Evolutionary conservation across 2,113 vertebrate species (phyloP), one percentile per base, ranked within the genome.

Genomic region (Thalassoma bifasciatum): DNA sequence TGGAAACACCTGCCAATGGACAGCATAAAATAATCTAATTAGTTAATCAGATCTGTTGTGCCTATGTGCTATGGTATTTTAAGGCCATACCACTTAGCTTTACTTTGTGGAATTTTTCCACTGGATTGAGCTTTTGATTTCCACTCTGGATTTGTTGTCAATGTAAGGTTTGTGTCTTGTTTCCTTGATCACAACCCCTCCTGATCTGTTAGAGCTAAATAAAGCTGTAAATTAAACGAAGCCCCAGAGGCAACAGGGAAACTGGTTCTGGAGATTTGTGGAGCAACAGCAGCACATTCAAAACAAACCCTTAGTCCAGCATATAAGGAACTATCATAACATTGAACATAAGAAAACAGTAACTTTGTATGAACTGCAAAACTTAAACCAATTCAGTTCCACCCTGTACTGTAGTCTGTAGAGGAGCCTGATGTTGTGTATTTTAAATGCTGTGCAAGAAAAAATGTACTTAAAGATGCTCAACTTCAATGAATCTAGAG

Each of bases 231-330:
- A 71, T 75, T 71, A 62, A 64, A 56, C 26, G 37, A 1, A 40
- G 38, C 34, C 66, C 34, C 37, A 60, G 52, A 56, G 65, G 51
- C 22, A 52, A 61, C 46, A 36, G 8, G 21, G 9, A 61, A 77
- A 79, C 52, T 54, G 66, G 38, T 72, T 75, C 50, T 26, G 1
- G n/a, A 47, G 37, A 24, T 73, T 75, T 75, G 11, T 71, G 64
- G 63, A 49, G 19, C 68, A 74, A 46, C 51, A 11, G 5, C 12
- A 58, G 38, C 9, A 22, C 5, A 38, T 3, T 44, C 42, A 44
- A 44, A 44, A 44, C 14, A n/a, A 10, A 23, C 14, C n/a, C n/a
- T n/a, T n/a, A n/a, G n/a, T n/a, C n/a, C n/a, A n/a, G n/a, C n/a
- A n/a, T n/a, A n/a, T n/a, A n/a, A n/a, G n/a, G n/a, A n/a, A n/a